Base-by-base conservation (phyloP, 2,888 invertebrate species). In the Phaonia tiefii region DNA sequence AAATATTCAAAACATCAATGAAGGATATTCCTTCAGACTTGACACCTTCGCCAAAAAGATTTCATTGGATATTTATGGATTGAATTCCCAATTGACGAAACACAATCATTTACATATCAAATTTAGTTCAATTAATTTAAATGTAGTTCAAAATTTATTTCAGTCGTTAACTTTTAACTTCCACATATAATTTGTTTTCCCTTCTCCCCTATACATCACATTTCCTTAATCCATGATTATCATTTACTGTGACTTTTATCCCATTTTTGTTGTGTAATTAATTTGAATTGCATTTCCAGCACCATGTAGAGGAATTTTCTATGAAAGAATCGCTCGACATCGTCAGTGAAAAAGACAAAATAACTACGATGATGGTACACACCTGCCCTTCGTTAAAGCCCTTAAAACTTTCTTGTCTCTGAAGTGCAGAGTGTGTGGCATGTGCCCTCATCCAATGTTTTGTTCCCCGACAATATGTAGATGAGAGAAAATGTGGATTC, bases 321-420 rank as follows among this genome's bases (percentile, higher is more conserved):
- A 51, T 51, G 22, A 17, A 22, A 20, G 51, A 51, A 51, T 51
- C 20, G 20, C 44, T n/a, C 44, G 13, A 13, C 44, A 44, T 8
- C 2, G 44, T n/a, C n/a, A n/a, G n/a, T n/a, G n/a, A n/a, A n/a
- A n/a, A n/a, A 31, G 31, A 72, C 67, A 31, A 60, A 37, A 31
- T 31, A 8, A 31, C 8, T 3, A 31, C 8, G 31, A 58, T 75
- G 75, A 60, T 65, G 25, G 51, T 51, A 31, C 67, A 22, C 80
- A 80, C 80, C 80, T 80, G 80, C 80, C 69, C 37, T 46, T 26
- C n/a, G 15, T 44, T 26, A 46, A 66, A 77, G 70, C 66, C 66
- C 71, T 75, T 74, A 58, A 58, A 17, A 67, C 44, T 66, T 56
- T 56, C 31, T 31, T 17, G 20, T 4, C 15, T 20, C 17, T 31